Evolutionary conservation across 2,888 invertebrate species (phyloP), one percentile per base, ranked within the genome.

Genomic region (Eupeodes latifasciatus): DNA sequence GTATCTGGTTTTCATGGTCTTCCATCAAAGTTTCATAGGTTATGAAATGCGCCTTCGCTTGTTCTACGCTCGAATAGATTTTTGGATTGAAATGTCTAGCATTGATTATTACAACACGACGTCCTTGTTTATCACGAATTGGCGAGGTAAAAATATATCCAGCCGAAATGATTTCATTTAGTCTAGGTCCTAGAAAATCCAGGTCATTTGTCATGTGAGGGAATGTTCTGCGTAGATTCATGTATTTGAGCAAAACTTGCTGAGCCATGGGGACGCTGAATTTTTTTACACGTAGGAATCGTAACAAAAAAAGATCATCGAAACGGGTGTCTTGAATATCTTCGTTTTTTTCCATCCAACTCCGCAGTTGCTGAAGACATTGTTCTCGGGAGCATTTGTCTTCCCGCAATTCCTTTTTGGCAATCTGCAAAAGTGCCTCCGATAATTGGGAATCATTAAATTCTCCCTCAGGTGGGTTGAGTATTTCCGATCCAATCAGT

Each of bases 61-160:
- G 95, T 91, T 97, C 96, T 91, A 95, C 95, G 90, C 96, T 95
- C 11, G 94, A 95, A 92, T 95, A 96, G 90, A 95, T 94, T 77
- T 94, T 94, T 1, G 96, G 95, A 93, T 97, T 95, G 91, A 97
- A 95, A 90, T 95, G 95, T 91, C 94, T 96, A 96, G 93, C 92
- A 90, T 92, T 92, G 55, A 92, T 92, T 78, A 97, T 94, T 91
- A 97, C 95, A 89, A 97, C 96, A 90, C 96, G 95, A 2, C 97
- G 95, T 71, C 97, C 97, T 90, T 95, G 93, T 90, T 94, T 94
- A 93, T 97, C 97, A 85, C 96, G 94, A 85, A 96, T 95, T 47
- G 97, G 97, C 75, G 97, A 96, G 34, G 95, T 96, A 91, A 96
- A 96, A 90, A 97, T 95, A 92, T 96, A 97, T 95, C 97, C 97